Conservation (phyloP, 2,797 vertebrate species). For the Melanotaenia pygmaea region DNA sequence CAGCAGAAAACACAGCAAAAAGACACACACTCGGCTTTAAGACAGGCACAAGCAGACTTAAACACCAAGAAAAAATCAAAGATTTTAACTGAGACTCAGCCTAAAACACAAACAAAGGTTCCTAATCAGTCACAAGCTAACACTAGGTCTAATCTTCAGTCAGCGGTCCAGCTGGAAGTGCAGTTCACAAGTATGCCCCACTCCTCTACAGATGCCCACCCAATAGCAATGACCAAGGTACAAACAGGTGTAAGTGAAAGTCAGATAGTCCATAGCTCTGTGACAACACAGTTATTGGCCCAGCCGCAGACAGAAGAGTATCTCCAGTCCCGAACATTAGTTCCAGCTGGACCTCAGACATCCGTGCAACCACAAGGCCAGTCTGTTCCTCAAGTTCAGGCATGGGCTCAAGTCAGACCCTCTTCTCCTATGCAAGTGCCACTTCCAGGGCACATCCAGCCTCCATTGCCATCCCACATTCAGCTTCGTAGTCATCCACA, state of each 20-base stretch:
- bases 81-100: slow-evolving; percentile 21
- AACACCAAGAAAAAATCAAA: slow-evolving; percentile 29
- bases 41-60: slow-evolving; percentile 29
- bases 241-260: slow-evolving; percentile 32
- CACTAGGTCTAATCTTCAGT: slow-evolving; percentile 26
- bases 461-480: slow-evolving; percentile 62
- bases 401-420: slow-evolving; percentile 50
- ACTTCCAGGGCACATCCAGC: slow-evolving; percentile 38
- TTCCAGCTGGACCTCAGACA: slow-evolving; percentile 29
- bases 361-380: slow-evolving; percentile 25
- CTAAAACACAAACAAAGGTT: slow-evolving; percentile 36
- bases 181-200: slow-evolving; percentile 31
- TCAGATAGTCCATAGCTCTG: slow-evolving; percentile 27
- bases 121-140: slow-evolving; percentile 37
- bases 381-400: slow-evolving; percentile 46
- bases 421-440: slow-evolving; percentile 44
- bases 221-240: slow-evolving; percentile 20
- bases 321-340: slow-evolving; percentile 22
- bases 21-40: slow-evolving; percentile 20
- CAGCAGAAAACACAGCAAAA: slow-evolving; percentile 9
- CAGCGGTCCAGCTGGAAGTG: slow-evolving; percentile 12
- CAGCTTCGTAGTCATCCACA: slow-evolving; percentile 68
- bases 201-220: slow-evolving; percentile 23
- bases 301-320: slow-evolving; percentile 33
- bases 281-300: slow-evolving; percentile 22